Evolutionary conservation across 2,888 invertebrate species (phyloP).

Genomic region (Nomada fabriciana): DNA sequence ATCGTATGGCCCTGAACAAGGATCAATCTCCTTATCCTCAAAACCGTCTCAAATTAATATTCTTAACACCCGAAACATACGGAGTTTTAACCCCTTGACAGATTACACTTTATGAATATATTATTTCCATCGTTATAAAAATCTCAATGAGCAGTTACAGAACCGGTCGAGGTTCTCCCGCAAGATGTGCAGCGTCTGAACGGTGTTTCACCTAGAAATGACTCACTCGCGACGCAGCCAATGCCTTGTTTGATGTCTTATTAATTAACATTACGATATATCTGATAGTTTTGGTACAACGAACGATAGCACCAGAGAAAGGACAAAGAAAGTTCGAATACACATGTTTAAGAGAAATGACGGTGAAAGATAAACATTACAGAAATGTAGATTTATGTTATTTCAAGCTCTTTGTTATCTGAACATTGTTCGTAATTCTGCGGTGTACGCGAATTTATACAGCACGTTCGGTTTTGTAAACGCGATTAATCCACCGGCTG

Average conservation of each 20-base stretch:
- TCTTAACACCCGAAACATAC: too few species aligned
- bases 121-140: conserved; percentile 24
- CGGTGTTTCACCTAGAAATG: conserved; percentile 54
- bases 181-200: conserved; percentile 27
- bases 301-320: neutral
- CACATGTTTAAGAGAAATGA: neutral
- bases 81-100: too few species aligned
- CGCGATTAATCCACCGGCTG: neutral
- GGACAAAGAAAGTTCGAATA: neutral
- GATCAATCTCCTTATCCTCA: too few species aligned
- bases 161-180: conserved; percentile 52
- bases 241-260: conserved; percentile 45
- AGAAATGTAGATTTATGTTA: neutral
- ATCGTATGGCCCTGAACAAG: too few species aligned
- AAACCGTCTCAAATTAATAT: too few species aligned
- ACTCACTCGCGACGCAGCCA: conserved; percentile 49
- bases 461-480: neutral
- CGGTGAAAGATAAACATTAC: neutral
- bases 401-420: neutral
- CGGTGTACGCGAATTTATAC: too few species aligned
- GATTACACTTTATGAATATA: too few species aligned
- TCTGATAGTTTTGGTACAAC: neutral
- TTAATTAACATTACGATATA: conserved; percentile 12
- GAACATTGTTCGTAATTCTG: neutral
- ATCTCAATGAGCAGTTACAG: conserved; percentile 54